These are phyloP conservation scores for Parapristionchus giblindavisi DNA, from an alignment of 2,888 invertebrate genomes.

Conservation along the genomic window DNA sequence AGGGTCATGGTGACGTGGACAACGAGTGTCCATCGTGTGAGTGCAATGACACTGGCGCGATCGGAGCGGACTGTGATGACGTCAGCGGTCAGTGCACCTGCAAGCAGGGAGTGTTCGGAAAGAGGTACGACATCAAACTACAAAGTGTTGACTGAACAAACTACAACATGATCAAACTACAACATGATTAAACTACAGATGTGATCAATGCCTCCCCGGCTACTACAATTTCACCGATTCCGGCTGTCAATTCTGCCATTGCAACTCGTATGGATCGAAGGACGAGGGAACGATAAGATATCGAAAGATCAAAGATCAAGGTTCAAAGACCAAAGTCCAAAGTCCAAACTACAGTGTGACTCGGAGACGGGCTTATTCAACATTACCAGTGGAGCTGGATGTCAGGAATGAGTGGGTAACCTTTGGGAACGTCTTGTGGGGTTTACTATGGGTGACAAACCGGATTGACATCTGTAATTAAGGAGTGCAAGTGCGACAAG, in stretches of 20 bases:
- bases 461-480: too few relatives aligned
- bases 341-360: slow-evolving; percentile 70
- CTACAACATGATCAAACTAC: too few relatives aligned
- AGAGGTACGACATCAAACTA: too few relatives aligned
- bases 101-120: slow-evolving; percentile 71
- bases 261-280: slow-evolving; percentile 64
- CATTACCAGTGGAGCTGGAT: slow-evolving; percentile 69
- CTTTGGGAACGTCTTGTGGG: too few relatives aligned
- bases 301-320: too few relatives aligned
- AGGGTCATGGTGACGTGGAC: slow-evolving; percentile 80
- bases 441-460: too few relatives aligned
- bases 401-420: slow-evolving; percentile 56
- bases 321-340: too few relatives aligned
- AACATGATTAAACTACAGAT: slow-evolving; percentile 44
- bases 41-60: slow-evolving; percentile 65
- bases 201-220: slow-evolving; percentile 69
- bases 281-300: slow-evolving; percentile 54
- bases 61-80: slow-evolving; percentile 59
- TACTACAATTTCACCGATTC: slow-evolving; percentile 68
- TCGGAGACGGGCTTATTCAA: slow-evolving; percentile 69
- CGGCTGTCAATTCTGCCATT: slow-evolving; percentile 69
- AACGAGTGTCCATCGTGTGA: slow-evolving; percentile 83
- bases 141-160: too few relatives aligned
- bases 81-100: slow-evolving; percentile 72
- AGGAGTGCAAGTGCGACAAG: slow-evolving; percentile 70